phyloP scores from a whole-genome alignment of 2,888 invertebrate genomes.

The Tillus elongatus region DNA sequence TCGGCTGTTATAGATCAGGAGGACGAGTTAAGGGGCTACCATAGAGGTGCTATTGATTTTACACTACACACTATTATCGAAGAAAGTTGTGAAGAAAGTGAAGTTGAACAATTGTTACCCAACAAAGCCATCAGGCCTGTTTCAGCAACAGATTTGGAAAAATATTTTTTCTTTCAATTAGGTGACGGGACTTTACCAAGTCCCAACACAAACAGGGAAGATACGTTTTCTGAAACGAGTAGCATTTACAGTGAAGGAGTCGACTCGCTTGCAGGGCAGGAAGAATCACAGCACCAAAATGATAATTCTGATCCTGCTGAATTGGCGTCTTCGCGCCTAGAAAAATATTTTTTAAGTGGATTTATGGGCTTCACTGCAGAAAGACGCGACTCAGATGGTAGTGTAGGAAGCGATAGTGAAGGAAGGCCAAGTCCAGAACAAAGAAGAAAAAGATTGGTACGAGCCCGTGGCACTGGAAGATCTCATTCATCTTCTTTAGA shows the following conservation, averaged over 20 bases:
- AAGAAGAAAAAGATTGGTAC: conserved; percentile 67
- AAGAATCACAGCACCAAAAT: conserved; percentile 34
- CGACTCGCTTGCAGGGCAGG: conserved; percentile 59
- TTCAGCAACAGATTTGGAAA: conserved; percentile 77
- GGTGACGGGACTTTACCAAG: conserved; percentile 57
- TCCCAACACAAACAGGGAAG: conserved; percentile 47
- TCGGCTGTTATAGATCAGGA: conserved; percentile 58
- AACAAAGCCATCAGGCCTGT: conserved; percentile 56
- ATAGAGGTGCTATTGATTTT: conserved; percentile 75
- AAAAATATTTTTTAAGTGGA: conserved; percentile 82
- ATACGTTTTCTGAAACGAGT: conserved; percentile 70
- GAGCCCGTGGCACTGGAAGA: conserved; percentile 73
- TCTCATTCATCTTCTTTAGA: conserved; percentile 76
- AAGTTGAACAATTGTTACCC: conserved; percentile 55
- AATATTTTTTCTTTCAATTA: conserved; percentile 81
- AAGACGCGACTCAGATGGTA: conserved; percentile 71
- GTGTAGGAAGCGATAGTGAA: conserved; percentile 85
- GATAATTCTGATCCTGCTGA: conserved; percentile 55
- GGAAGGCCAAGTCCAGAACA: conserved; percentile 83
- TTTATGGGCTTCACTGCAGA: conserved; percentile 75
- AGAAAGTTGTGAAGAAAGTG: conserved; percentile 91
- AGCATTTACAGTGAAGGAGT: conserved; percentile 77
- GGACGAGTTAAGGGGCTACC: conserved; percentile 74
- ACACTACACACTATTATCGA: conserved; percentile 88
- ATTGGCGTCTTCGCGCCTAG: conserved; percentile 72